Conservation (phyloP, 2,888 invertebrate species). For the Serripes groenlandicus region DNA sequence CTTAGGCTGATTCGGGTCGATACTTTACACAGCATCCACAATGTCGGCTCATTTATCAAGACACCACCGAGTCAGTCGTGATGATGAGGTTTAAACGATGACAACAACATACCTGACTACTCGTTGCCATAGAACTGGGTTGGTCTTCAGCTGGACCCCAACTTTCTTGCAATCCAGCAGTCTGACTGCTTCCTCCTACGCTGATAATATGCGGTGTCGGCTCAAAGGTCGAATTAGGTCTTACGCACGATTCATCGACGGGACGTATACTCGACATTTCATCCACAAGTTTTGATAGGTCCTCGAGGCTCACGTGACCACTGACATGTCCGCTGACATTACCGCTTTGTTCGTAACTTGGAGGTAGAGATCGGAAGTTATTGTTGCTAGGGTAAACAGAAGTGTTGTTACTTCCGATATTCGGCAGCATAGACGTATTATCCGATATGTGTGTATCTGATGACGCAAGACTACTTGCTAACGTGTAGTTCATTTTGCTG, state of each 20-base stretch:
- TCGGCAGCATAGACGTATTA: constrained; percentile 76
- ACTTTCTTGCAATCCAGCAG: constrained; percentile 62
- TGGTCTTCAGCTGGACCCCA: constrained; percentile 68
- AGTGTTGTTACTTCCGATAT: constrained; percentile 76
- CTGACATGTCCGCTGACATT: constrained; percentile 55
- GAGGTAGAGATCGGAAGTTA: constrained; percentile 25
- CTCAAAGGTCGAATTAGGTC: constrained; percentile 56
- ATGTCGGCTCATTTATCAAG: too few species aligned
- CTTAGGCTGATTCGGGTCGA: too few species aligned
- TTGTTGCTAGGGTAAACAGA: constrained; percentile 67
- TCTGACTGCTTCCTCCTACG: constrained; percentile 60
- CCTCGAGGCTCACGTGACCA: constrained; percentile 64
- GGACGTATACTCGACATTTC: constrained; percentile 69
- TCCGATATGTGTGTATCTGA: constrained; percentile 72
- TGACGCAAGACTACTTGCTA: constrained; percentile 68
- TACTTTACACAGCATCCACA: too few species aligned
- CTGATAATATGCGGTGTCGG: constrained; percentile 63
- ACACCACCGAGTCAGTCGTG: too few species aligned
- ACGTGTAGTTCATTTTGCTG: constrained; percentile 59
- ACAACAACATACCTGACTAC: constrained; percentile 44
- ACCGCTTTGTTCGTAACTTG: constrained; percentile 44
- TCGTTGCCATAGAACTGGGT: constrained; percentile 28
- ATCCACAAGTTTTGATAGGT: constrained; percentile 69
- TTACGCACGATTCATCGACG: constrained; percentile 65
- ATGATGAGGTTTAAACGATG: too few species aligned